These are phyloP conservation scores for Cephus rjabovi DNA, from an alignment of 2,888 invertebrate genomes.

Conservation along the genomic window DNA sequence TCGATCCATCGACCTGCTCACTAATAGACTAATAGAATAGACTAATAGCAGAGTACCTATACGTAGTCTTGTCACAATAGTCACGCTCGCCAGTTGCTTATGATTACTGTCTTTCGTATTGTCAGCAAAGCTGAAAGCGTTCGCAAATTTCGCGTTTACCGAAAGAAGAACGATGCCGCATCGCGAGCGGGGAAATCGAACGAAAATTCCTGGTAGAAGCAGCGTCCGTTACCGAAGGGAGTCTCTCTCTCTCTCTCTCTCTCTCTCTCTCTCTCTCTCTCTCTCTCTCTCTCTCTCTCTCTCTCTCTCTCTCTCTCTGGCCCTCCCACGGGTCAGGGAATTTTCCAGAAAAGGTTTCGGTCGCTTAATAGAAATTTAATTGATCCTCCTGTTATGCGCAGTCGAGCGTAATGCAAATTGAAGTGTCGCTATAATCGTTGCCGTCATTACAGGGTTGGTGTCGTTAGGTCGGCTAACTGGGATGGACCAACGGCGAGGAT, in stretches of 20 bases:
- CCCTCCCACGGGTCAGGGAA: conserved; percentile 1
- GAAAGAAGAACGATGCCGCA: background rate
- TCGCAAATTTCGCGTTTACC: background rate
- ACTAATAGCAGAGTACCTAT: background rate
- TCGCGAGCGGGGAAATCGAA: background rate
- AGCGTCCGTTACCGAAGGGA: background rate
- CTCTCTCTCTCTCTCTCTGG: too few relatives aligned
- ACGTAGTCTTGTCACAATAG: background rate
- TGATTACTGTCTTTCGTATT: background rate
- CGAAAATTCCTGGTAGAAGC: background rate
- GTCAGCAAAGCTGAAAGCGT: background rate
- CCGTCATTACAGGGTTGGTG: background rate
- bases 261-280: too few relatives aligned
- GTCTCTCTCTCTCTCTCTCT: background rate
- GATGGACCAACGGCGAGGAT: conserved; percentile 6
- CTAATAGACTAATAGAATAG: background rate
- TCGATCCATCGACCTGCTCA: background rate
- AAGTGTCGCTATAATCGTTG: conserved; percentile 29
- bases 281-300: background rate
- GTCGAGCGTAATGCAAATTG: conserved; percentile 61
- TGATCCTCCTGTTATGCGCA: conserved; percentile 62
- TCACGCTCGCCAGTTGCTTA: background rate
- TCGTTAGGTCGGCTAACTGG: background rate
- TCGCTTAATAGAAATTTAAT: conserved; percentile 64
- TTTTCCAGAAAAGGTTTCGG: conserved; percentile 41